Percentiles rank a stretch among this genome's conserved stretches.
These are phyloP conservation scores for Stictocephala bisonia DNA, from an alignment of 2,888 invertebrate species.

Conservation along the genomic window DNA sequence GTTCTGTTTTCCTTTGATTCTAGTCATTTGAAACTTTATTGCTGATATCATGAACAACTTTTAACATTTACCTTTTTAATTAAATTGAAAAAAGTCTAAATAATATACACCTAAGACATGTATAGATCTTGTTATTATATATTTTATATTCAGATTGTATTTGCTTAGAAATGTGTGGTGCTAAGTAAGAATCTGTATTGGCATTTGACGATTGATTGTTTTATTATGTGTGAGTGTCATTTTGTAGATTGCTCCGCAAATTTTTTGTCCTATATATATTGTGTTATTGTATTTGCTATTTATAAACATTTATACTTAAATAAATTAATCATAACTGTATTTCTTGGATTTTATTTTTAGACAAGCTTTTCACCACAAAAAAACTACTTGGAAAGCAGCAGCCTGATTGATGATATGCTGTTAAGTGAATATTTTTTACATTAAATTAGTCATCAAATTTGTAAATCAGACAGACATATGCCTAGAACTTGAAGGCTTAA, in stretches of 20 bases:
- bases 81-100: neutral
- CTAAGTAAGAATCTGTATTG: conserved; percentile 16
- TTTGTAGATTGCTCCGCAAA: conserved; percentile 37
- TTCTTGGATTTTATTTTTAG: too few species aligned
- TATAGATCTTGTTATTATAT: conserved; percentile 23
- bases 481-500: too few species aligned
- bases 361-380: too few species aligned
- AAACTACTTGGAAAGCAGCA: too few species aligned
- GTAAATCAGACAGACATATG: too few species aligned
- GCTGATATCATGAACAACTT: conserved; percentile 28
- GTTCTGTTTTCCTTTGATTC: conserved; percentile 27
- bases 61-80: too few species aligned
- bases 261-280: conserved; percentile 25
- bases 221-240: conserved; percentile 36
- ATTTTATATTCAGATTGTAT: conserved; percentile 10
- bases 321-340: too few species aligned
- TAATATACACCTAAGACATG: neutral
- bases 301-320: conserved; percentile 48
- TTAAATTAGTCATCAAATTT: too few species aligned
- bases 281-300: conserved; percentile 46
- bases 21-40: conserved; percentile 32
- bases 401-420: too few species aligned
- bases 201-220: conserved; percentile 32
- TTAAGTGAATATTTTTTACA: too few species aligned
- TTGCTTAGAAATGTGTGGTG: conserved; percentile 44